Conservation (phyloP, 2,888 invertebrate species). For the Belgica antarctica region DNA sequence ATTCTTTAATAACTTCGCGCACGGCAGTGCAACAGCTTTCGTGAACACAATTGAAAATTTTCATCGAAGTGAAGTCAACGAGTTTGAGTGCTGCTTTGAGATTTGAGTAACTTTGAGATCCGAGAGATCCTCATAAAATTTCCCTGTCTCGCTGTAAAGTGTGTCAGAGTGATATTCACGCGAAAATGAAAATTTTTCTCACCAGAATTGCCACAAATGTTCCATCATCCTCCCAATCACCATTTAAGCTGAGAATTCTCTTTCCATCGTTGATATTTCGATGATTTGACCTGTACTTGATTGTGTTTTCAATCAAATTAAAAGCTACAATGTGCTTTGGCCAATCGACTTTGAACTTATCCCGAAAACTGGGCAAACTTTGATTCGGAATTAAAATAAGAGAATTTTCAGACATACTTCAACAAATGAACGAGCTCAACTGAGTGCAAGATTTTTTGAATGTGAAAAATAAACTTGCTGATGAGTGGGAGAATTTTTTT, state of each 20-base stretch:
- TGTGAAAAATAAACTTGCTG: too few species aligned
- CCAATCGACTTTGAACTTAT: conserved; percentile 48
- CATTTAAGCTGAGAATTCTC: conserved; percentile 49
- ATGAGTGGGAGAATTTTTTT: too few species aligned
- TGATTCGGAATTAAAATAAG: conserved; percentile 45
- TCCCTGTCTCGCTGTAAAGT: not conserved
- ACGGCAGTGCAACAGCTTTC: not conserved
- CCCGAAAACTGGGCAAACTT: conserved; percentile 47
- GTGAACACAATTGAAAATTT: not conserved
- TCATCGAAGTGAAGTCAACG: not conserved
- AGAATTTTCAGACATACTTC: too few species aligned
- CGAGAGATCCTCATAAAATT: not conserved
- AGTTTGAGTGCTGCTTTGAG: not conserved
- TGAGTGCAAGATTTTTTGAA: too few species aligned
- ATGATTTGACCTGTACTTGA: too few species aligned
- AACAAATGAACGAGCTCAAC: too few species aligned
- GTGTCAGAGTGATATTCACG: not conserved
- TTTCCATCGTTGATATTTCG: conserved; percentile 48
- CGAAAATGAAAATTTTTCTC: conserved; percentile 43
- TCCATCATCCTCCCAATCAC: conserved; percentile 50
- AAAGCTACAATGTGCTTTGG: conserved; percentile 48
- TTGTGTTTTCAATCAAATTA: conserved; percentile 48
- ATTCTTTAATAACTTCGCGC: not conserved
- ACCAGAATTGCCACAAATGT: conserved; percentile 50
- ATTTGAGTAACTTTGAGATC: not conserved